phyloP scores from a whole-genome alignment of 2,888 invertebrate genomes.

The Dyspetes luteomarginatus region DNA sequence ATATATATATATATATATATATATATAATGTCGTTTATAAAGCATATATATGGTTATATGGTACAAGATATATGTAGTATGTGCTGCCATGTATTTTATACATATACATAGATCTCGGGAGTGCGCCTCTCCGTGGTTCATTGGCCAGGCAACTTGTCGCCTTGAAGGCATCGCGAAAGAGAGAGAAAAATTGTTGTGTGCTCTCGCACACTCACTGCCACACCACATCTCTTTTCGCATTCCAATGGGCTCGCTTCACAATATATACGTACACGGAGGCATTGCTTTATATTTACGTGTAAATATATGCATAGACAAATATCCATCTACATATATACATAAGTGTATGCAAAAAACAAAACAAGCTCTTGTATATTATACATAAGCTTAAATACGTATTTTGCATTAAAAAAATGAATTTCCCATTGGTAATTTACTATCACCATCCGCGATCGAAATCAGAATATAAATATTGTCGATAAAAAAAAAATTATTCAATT shows the following conservation, averaged over 20 bases:
- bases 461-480: conserved; percentile 2
- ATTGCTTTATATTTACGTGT: conserved; percentile 51
- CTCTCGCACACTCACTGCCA: conserved; percentile 62
- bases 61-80: not conserved
- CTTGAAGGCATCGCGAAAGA: conserved; percentile 76
- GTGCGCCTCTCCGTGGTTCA: conserved; percentile 73
- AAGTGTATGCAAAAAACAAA: conserved; percentile 16
- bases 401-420: conserved; percentile 11
- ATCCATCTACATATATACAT: conserved; percentile 4
- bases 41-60: too few relatives aligned
- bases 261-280: conserved; percentile 63
- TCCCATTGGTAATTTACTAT: conserved; percentile 21
- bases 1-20: too few relatives aligned
- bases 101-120: conserved; percentile 26
- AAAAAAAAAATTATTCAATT: too few relatives aligned
- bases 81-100: not conserved
- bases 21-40: too few relatives aligned
- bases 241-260: conserved; percentile 68
- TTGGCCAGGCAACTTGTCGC: conserved; percentile 81
- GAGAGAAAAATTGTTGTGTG: conserved; percentile 34
- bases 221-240: conserved; percentile 73
- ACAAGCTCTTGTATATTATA: conserved; percentile 29
- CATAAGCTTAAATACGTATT: conserved; percentile 18
- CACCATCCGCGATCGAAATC: not conserved
- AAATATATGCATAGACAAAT: conserved; percentile 10